Conservation (phyloP, 2,888 invertebrate genomes). For the Cantharis flavilabris region DNA sequence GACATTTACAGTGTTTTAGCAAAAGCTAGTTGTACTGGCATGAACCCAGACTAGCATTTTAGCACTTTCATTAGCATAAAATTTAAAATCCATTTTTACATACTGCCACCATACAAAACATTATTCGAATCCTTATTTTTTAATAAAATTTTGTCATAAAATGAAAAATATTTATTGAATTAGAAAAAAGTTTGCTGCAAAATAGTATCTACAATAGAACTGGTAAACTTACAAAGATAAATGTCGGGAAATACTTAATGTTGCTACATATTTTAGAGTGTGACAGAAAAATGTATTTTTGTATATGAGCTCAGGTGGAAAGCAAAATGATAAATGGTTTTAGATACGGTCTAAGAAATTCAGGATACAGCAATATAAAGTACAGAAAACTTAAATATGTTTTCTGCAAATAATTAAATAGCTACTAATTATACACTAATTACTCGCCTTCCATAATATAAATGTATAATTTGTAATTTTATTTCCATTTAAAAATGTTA, state of each 20-base stretch:
- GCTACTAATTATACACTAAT: not conserved
- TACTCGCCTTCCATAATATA: not conserved
- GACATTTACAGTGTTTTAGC: slow-evolving; percentile 21
- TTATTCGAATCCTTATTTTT: not conserved
- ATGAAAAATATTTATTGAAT: slow-evolving; percentile 21
- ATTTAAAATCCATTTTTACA: not conserved
- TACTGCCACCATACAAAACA: not conserved
- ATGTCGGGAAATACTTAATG: slow-evolving; percentile 31
- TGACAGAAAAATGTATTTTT: slow-evolving; percentile 32
- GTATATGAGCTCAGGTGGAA: slow-evolving; percentile 29
- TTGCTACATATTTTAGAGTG: slow-evolving; percentile 29
- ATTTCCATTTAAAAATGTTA: not conserved
- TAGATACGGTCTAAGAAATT: slow-evolving; percentile 20
- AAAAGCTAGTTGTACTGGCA: not conserved
- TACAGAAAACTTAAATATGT: slow-evolving; percentile 12
- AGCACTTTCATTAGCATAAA: not conserved
- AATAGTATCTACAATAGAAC: slow-evolving; percentile 25
- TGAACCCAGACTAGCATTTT: not conserved
- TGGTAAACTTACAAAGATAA: slow-evolving; percentile 31
- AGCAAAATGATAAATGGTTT: slow-evolving; percentile 29
- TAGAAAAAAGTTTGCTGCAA: slow-evolving; percentile 23
- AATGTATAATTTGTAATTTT: not conserved
- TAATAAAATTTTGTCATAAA: not conserved
- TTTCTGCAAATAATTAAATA: not conserved
- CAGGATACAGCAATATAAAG: not conserved